These are phyloP conservation scores for Calypte anna DNA, from an alignment of 2,113 vertebrate species.

Conservation along the genomic window DNA sequence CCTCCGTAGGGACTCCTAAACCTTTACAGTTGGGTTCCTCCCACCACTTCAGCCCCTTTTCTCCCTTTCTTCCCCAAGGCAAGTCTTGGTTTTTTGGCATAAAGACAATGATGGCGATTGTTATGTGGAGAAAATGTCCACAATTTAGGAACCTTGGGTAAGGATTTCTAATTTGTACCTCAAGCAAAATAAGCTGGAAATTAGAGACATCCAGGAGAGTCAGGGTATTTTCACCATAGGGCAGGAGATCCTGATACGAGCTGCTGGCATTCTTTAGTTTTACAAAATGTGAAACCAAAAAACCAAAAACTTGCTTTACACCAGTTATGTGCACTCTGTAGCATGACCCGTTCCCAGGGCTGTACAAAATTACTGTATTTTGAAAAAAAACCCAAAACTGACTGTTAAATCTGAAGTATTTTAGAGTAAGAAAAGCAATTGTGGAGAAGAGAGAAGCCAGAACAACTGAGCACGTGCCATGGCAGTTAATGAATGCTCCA, in stretches of 20 bases:
- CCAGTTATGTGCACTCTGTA: neutral
- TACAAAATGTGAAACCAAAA: constrained; percentile 5
- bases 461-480: neutral
- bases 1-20: constrained; percentile 54
- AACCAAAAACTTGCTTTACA: neutral
- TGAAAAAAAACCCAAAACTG: neutral
- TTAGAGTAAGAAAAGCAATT: neutral
- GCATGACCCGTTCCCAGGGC: neutral
- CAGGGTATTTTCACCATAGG: neutral
- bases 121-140: constrained; percentile 20
- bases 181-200: constrained; percentile 39
- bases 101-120: constrained; percentile 37
- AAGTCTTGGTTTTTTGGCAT: constrained; percentile 39
- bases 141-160: constrained; percentile 36
- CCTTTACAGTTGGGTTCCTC: constrained; percentile 48
- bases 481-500: neutral
- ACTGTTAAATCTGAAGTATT: neutral
- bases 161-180: constrained; percentile 61
- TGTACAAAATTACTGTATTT: neutral
- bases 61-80: constrained; percentile 10
- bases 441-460: neutral
- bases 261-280: neutral
- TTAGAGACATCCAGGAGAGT: neutral
- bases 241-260: neutral
- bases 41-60: constrained; percentile 42